Conservation (phyloP, 2,797 vertebrate species). For the Avahi laniger region DNA sequence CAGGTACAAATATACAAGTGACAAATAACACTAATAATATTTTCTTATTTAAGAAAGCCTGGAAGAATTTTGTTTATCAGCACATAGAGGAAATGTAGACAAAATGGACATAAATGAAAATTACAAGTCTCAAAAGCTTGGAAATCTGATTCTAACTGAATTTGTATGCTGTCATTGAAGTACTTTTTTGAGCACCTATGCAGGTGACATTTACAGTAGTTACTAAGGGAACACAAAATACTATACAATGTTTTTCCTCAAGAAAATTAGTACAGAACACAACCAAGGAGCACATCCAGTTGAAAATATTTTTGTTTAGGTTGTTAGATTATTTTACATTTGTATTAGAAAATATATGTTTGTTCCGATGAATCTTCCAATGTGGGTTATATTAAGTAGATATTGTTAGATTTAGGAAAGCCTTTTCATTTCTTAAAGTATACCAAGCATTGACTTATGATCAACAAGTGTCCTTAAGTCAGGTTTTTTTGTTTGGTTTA, state of each 20-base stretch:
- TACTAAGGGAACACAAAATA: conserved; percentile 8
- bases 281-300: neutral
- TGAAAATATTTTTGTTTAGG: neutral
- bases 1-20: conserved; percentile 43
- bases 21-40: conserved; percentile 24
- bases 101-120: conserved; percentile 47
- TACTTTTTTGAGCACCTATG: neutral
- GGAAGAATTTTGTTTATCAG: conserved; percentile 66
- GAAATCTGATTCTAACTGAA: neutral
- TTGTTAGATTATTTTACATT: neutral
- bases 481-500: neutral
- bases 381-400: neutral
- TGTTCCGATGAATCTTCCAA: conserved; percentile 17
- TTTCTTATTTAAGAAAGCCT: conserved; percentile 61
- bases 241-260: neutral
- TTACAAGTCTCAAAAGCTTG: neutral
- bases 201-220: neutral
- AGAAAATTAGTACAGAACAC: neutral
- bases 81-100: neutral
- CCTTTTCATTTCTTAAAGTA: neutral
- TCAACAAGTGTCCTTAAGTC: conserved; percentile 81
- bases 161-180: neutral
- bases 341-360: neutral
- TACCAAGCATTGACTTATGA: conserved; percentile 44
- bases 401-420: neutral